Evolutionary conservation across 2,888 invertebrate species (phyloP).

Genomic region (Cancer borealis): DNA sequence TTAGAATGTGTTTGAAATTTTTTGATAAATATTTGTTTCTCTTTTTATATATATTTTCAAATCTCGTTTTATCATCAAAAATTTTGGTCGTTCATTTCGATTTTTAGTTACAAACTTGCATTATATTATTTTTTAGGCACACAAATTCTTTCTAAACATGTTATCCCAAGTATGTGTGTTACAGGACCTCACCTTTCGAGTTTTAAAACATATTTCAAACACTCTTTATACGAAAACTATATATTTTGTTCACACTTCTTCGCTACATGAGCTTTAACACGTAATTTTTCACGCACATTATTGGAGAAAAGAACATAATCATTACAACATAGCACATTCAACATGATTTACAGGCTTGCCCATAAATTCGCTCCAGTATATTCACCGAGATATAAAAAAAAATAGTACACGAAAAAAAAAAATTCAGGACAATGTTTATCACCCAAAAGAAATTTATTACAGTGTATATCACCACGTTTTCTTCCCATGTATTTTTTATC

Average conservation of each 20-base stretch:
- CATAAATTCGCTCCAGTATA: constrained; percentile 1
- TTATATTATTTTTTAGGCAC: background rate
- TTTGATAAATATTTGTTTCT: background rate
- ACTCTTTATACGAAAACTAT: background rate
- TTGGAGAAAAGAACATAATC: background rate
- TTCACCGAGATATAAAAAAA: background rate
- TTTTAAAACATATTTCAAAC: background rate
- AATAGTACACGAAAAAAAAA: background rate
- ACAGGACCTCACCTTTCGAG: background rate
- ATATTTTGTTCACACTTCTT: background rate
- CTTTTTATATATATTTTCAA: background rate
- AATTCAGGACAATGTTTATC: constrained; percentile 2
- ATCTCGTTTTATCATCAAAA: background rate
- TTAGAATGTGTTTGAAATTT: background rate
- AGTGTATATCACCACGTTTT: constrained; percentile 14
- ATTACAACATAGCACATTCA: background rate
- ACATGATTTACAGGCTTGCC: background rate
- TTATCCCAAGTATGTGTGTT: background rate
- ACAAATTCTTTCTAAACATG: background rate
- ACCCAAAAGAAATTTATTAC: constrained; percentile 8
- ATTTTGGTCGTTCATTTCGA: background rate
- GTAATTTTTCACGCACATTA: background rate
- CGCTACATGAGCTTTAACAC: background rate
- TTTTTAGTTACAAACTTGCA: background rate
- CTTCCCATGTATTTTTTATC: background rate